phyloP scores from a whole-genome alignment of 2,888 invertebrate species.

The Callinectes sapidus region DNA sequence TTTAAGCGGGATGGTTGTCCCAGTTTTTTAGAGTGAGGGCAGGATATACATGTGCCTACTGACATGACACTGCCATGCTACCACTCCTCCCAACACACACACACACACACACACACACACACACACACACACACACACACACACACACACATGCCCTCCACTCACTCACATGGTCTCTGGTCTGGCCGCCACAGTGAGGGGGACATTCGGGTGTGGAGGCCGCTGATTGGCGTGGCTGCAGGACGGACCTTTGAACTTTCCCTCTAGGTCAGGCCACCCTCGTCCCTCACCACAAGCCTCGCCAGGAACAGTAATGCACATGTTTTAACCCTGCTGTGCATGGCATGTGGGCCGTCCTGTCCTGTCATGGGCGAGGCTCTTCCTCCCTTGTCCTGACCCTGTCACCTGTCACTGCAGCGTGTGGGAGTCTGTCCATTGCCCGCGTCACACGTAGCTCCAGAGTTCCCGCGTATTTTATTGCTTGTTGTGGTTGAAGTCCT shows the following conservation, averaged over 20 bases:
- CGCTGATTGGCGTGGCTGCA: constrained; percentile 63
- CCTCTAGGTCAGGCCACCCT: constrained; percentile 46
- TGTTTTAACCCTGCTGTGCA: constrained; percentile 38
- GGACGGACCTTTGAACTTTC: constrained; percentile 64
- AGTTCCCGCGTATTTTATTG: background rate
- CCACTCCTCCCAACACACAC: background rate
- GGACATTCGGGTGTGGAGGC: constrained; percentile 70
- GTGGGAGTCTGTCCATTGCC: background rate
- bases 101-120: constrained; percentile 3
- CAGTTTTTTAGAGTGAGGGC: background rate
- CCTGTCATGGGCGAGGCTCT: background rate
- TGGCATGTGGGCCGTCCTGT: constrained; percentile 31
- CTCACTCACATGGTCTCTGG: constrained; percentile 13
- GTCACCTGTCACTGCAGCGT: background rate
- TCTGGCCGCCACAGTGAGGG: constrained; percentile 63
- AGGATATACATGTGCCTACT: background rate
- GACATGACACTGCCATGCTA: background rate
- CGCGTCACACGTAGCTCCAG: background rate
- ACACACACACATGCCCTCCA: background rate
- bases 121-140: background rate
- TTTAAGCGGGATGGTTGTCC: background rate
- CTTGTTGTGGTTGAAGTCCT: background rate
- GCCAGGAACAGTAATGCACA: constrained; percentile 49
- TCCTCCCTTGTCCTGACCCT: background rate
- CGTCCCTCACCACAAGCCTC: constrained; percentile 23